Evolutionary conservation across 2,888 invertebrate genomes (phyloP), one percentile per base, ranked within the genome.

Genomic region (Cosmia pyralina): DNA sequence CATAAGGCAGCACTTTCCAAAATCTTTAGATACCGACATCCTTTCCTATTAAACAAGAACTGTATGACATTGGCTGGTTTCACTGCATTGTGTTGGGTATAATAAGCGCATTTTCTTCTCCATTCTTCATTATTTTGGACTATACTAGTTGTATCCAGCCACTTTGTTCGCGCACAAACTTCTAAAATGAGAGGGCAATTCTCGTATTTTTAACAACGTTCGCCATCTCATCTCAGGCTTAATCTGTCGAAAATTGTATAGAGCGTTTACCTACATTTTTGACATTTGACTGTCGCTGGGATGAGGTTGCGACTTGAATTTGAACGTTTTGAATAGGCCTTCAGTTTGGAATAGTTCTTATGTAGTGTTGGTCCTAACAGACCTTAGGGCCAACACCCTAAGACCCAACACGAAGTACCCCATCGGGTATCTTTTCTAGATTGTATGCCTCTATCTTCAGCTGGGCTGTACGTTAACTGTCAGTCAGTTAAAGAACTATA

Each of bases 1-100:
- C 50, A 72, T 83, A 84, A 84, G 57, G 0, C 44, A 8, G 4
- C n/a, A 78, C 84, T 84, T 84, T 84, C 84, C 73, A 83, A 85
- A 74, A 68, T 68, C 68, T 65, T 59, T 58, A 55, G 41, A 69
- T 38, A 67, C 55, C 38, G 44, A 69, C 62, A 55, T 81, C 82
- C 82, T 85, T 85, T 83, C 85, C 46, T 65, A 77, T 75, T 59
- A 50, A 59, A 66, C 67, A 48, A 22, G 64, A 72, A 62, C 65
- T 62, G 65, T 79, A 62, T 77, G 77, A 69, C 64, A 76, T 68
- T 17, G 62, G 17, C 8, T 50, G 17, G 48, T 72, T 84, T 82
- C 77, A 67, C 76, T 79, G 68, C 48, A 81, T 76, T 81, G 64
- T 77, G 50, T 50, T 13, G 19, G 6, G 11, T 75, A 19, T 65